phyloP scores from a whole-genome alignment of 2,888 invertebrate genomes.

The Congeria kusceri region DNA sequence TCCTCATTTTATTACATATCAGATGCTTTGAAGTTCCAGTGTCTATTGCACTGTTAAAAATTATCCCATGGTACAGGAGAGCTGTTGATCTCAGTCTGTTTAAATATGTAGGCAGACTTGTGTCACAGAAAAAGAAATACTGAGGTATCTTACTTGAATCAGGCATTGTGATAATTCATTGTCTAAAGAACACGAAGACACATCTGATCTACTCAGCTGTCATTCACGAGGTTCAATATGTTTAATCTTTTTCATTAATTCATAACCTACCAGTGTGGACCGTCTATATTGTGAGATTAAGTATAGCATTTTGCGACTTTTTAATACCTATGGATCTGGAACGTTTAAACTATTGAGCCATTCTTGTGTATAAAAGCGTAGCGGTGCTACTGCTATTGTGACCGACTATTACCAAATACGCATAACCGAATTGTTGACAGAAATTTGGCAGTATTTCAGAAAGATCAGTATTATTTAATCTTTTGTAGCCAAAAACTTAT shows the following conservation, averaged over 20 bases:
- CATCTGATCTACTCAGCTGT: neutral
- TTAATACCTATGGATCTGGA: conserved; percentile 35
- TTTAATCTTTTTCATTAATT: conserved; percentile 52
- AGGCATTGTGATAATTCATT: neutral
- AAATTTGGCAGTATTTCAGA: conserved; percentile 35
- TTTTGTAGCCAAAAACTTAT: conserved; percentile 2
- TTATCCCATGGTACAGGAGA: no score
- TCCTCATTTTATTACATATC: no score
- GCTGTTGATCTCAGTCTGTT: no score
- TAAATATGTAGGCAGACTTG: no score
- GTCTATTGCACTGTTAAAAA: no score
- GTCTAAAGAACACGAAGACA: neutral
- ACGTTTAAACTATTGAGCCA: conserved; percentile 39
- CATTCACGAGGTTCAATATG: conserved; percentile 25
- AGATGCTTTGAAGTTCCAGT: no score
- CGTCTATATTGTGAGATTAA: conserved; percentile 31
- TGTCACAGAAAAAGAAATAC: no score
- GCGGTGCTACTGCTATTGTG: conserved; percentile 26
- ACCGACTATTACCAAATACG: conserved; percentile 38
- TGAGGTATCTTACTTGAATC: no score
- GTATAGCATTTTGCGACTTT: conserved; percentile 30
- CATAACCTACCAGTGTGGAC: conserved; percentile 20
- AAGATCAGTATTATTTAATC: conserved; percentile 20
- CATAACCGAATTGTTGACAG: conserved; percentile 33
- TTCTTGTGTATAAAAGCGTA: conserved; percentile 46